Conservation (phyloP, 2,113 vertebrate genomes). For the Platichthys flesus region DNA sequence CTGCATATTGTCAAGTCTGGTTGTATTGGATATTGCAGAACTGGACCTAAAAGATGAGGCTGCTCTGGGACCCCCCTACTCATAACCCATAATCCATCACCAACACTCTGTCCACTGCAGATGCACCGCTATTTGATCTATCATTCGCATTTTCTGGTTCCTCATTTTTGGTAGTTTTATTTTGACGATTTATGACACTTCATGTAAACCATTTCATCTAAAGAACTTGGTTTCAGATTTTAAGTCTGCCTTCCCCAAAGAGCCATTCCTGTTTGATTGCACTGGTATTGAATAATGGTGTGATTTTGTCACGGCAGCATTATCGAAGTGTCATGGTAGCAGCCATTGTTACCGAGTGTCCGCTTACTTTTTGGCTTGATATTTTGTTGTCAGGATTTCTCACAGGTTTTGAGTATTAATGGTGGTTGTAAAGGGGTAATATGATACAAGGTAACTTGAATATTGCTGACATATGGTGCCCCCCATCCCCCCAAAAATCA, state of each 20-base stretch:
- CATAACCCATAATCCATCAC: constrained; percentile 80
- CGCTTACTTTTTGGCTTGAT: not conserved
- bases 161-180: constrained; percentile 43
- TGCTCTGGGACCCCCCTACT: constrained; percentile 73
- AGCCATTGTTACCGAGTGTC: not conserved
- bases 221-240: too few species aligned
- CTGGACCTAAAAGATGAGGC: constrained; percentile 72
- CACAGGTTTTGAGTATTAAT: not conserved
- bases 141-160: constrained; percentile 57
- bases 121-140: constrained; percentile 47
- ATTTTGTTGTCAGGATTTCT: not conserved
- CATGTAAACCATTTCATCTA: too few species aligned
- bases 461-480: not conserved
- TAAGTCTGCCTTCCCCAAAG: constrained; percentile 6
- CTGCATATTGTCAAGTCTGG: not conserved
- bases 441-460: not conserved
- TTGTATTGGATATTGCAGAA: constrained; percentile 3
- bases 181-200: not conserved
- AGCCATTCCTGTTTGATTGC: not conserved
- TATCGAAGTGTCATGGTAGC: not conserved
- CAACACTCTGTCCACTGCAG: constrained; percentile 67
- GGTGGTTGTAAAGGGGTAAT: constrained; percentile 1
- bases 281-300: not conserved
- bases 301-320: not conserved
- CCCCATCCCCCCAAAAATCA: not conserved